A percentile compares a stretch with the other conserved stretches of the same genome.
phyloP scores from a whole-genome alignment of 2,888 invertebrate genomes.

The Latrodectus hesperus region DNA sequence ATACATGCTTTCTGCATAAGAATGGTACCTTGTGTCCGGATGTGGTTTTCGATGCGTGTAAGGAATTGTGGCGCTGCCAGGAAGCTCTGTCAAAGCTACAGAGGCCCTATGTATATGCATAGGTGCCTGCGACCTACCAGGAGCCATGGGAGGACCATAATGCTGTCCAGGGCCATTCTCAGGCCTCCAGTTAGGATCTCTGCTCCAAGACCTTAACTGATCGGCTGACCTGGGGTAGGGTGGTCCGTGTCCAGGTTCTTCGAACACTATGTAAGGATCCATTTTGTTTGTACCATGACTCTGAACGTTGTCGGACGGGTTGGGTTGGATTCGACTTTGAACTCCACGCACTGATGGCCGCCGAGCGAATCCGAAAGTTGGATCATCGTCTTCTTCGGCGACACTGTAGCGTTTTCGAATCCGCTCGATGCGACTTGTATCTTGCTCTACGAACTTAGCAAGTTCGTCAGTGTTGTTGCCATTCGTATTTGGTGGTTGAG shows the following conservation, averaged over 20 bases:
- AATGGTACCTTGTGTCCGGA: slow-evolving; percentile 60
- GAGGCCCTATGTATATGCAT: slow-evolving; percentile 64
- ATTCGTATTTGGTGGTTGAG: not conserved
- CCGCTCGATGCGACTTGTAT: slow-evolving; percentile 69
- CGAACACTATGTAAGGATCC: slow-evolving; percentile 24
- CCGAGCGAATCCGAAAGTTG: slow-evolving; percentile 71
- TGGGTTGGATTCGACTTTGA: slow-evolving; percentile 49
- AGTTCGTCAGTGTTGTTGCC: slow-evolving; percentile 67
- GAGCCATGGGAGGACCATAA: slow-evolving; percentile 11
- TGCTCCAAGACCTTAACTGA: slow-evolving; percentile 42
- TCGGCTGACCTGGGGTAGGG: slow-evolving; percentile 24
- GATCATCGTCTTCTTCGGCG: slow-evolving; percentile 70
- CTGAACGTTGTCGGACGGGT: slow-evolving; percentile 63
- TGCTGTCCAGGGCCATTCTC: slow-evolving; percentile 19
- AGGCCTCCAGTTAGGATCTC: slow-evolving; percentile 48
- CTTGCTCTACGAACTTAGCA: slow-evolving; percentile 70
- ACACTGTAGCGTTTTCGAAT: slow-evolving; percentile 71
- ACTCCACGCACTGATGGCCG: slow-evolving; percentile 71
- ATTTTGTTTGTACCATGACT: slow-evolving; percentile 14
- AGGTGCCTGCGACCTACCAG: slow-evolving; percentile 27
- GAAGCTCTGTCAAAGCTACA: slow-evolving; percentile 58
- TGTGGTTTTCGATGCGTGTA: slow-evolving; percentile 55
- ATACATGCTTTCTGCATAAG: slow-evolving; percentile 65
- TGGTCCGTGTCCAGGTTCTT: slow-evolving; percentile 29
- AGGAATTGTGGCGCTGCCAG: slow-evolving; percentile 58